phyloP scores from a whole-genome alignment of 2,797 vertebrate species.

The Acrossocheilus fasciatus region DNA sequence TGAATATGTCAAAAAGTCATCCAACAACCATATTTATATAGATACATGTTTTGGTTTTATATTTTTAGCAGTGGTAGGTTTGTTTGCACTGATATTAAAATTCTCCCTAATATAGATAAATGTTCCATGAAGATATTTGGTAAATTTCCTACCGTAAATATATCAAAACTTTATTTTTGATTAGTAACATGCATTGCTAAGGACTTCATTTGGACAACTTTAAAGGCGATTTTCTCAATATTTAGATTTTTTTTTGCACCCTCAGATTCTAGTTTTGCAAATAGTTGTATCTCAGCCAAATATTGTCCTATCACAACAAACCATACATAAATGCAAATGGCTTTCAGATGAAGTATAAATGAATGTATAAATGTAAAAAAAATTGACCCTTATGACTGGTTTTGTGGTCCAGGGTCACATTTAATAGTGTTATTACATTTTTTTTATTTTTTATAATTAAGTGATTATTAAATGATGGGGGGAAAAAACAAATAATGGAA shows the following conservation, averaged over 20 bases:
- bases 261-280: background rate
- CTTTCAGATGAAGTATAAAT: background rate
- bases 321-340: no score
- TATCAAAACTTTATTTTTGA: background rate
- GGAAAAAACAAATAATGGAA: background rate
- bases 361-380: no score
- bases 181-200: background rate
- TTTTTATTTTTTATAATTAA: background rate
- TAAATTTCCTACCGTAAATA: background rate
- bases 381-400: background rate
- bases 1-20: background rate
- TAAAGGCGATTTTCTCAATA: background rate
- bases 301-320: background rate
- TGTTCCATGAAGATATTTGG: background rate
- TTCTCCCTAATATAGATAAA: background rate
- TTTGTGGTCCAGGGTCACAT: background rate
- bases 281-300: background rate
- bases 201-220: background rate
- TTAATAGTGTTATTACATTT: background rate
- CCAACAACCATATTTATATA: background rate
- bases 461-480: background rate
- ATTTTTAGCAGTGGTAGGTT: background rate
- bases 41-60: background rate
- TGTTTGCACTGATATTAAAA: background rate
- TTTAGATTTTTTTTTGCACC: background rate